phyloP scores from a whole-genome alignment of 1,140 invertebrate genomes.

The Wasmannia auropunctata region DNA sequence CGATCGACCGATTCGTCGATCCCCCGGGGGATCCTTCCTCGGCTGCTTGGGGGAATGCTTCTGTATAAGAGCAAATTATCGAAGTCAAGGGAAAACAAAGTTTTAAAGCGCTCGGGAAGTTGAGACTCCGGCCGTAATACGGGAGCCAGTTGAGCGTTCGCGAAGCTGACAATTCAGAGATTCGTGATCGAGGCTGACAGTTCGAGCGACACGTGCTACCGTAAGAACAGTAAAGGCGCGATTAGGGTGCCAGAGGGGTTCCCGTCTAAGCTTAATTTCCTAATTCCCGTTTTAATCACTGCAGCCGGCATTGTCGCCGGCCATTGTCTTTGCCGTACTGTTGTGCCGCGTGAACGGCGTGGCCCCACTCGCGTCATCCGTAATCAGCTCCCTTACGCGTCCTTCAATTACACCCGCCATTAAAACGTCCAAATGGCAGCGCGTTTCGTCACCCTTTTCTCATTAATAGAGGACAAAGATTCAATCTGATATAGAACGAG shows the following conservation, averaged over 20 bases:
- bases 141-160: background rate
- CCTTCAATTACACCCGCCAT: slow-evolving; percentile 65
- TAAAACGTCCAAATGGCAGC: slow-evolving; percentile 71
- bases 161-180: slow-evolving; percentile 33
- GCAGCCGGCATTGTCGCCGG: slow-evolving; percentile 68
- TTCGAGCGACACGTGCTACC: slow-evolving; percentile 12
- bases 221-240: slow-evolving; percentile 69
- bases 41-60: background rate
- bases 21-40: background rate
- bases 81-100: background rate
- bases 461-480: background rate
- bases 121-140: background rate
- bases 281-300: slow-evolving; percentile 83
- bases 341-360: slow-evolving; percentile 67
- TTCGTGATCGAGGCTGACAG: slow-evolving; percentile 16
- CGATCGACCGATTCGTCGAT: slow-evolving; percentile 54
- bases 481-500: background rate
- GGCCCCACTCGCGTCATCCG: slow-evolving; percentile 65
- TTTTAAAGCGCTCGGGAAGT: background rate
- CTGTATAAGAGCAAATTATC: background rate
- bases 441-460: background rate
- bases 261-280: slow-evolving; percentile 80
- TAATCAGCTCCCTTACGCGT: slow-evolving; percentile 82
- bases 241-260: slow-evolving; percentile 68
- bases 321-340: slow-evolving; percentile 78